Evolutionary conservation across 1,140 invertebrate genomes (phyloP).

Genomic region (Drosophila repletoides): DNA sequence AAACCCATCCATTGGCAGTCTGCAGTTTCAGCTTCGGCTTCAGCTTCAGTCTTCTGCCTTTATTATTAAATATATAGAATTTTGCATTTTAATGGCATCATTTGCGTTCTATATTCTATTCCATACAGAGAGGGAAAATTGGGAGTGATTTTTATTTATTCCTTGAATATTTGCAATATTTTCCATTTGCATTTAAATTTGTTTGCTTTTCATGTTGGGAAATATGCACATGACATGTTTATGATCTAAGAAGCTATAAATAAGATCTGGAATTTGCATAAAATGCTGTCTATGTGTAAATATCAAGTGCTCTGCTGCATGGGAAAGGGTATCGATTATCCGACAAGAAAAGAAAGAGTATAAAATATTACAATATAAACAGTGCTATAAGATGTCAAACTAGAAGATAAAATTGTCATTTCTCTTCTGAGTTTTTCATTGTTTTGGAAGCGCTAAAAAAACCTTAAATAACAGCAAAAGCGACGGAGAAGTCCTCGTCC

Average conservation of each 20-base stretch:
- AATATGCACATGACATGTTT: constrained; percentile 30
- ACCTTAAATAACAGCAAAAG: no score
- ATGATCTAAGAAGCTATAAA: constrained; percentile 26
- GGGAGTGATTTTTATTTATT: constrained; percentile 47
- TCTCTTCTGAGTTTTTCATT: no score
- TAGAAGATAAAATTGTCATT: no score
- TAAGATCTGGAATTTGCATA: constrained; percentile 39
- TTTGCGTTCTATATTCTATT: constrained; percentile 49
- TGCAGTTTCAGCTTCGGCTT: no score
- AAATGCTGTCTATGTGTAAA: constrained; percentile 52
- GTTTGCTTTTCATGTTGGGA: constrained; percentile 21
- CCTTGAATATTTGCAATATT: constrained; percentile 37
- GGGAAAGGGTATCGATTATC: not conserved
- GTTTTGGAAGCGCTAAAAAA: no score
- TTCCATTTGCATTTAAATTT: constrained; percentile 70
- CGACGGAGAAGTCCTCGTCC: no score
- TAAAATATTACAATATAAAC: no score
- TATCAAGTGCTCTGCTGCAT: not conserved
- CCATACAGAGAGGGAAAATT: not conserved
- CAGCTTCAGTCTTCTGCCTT: not conserved
- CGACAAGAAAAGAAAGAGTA: no score
- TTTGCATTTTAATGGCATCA: constrained; percentile 74
- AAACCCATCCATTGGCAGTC: no score
- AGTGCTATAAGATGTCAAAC: no score
- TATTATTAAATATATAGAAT: constrained; percentile 37